A percentile compares a stretch with the other conserved stretches of the same genome.
Evolutionary conservation across 2,113 vertebrate species (phyloP).

Genomic region (Oreochromis tanganicae): DNA sequence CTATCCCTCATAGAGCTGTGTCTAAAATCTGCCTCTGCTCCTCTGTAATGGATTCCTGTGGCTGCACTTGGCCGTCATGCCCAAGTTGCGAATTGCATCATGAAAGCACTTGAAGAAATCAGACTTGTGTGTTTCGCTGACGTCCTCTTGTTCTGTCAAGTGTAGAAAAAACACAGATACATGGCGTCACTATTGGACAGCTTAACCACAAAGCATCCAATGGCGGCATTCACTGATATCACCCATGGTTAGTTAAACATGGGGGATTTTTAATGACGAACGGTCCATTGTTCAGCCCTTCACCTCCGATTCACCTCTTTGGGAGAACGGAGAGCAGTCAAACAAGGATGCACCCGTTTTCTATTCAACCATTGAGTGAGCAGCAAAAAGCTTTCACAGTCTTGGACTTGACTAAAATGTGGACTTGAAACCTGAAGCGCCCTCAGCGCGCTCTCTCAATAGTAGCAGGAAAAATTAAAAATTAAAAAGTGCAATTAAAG

Average conservation of each 20-base stretch:
- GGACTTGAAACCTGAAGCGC: neutral
- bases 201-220: neutral
- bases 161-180: conserved; percentile 52
- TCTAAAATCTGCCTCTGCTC: conserved; percentile 40
- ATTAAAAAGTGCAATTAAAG: neutral
- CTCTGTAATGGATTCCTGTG: conserved; percentile 48
- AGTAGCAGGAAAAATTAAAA: neutral
- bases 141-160: conserved; percentile 2
- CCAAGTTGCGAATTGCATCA: conserved; percentile 30
- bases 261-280: neutral
- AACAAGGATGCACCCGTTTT: neutral
- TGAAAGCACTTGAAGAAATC: conserved; percentile 34
- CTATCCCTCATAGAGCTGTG: neutral
- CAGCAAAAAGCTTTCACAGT: neutral
- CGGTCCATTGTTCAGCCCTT: neutral
- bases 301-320: neutral
- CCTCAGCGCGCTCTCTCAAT: neutral
- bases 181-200: neutral
- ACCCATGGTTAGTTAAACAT: neutral
- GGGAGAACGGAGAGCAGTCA: neutral
- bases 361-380: neutral
- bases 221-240: neutral
- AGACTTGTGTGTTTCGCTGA: neutral
- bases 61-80: conserved; percentile 46
- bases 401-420: neutral